Percentiles rank a stretch among this genome's conserved stretches.
Conservation (phyloP, 1,140 invertebrate species). For the Cyclargus thomasi region DNA sequence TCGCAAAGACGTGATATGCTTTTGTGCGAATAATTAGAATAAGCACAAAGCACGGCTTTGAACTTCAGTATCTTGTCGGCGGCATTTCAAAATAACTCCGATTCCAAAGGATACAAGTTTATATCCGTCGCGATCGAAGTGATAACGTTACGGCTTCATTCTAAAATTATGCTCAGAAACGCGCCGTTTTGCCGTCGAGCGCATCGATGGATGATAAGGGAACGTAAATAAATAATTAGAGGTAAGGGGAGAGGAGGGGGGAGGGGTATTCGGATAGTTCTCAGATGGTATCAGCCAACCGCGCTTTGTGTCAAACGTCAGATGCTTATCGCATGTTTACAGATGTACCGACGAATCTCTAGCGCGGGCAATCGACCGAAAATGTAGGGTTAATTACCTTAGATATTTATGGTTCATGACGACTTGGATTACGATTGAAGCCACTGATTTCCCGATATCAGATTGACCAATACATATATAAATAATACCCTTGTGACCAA, state of each 20-base stretch:
- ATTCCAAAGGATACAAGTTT: constrained; percentile 2
- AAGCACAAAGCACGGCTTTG: too few relatives aligned
- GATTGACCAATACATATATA: constrained; percentile 20
- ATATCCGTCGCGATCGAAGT: constrained; percentile 50
- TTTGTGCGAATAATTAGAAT: too few relatives aligned
- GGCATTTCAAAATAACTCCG: neutral
- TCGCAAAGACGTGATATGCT: too few relatives aligned
- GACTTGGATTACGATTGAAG: neutral
- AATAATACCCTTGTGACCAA: too few relatives aligned
- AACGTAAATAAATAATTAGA: constrained; percentile 73
- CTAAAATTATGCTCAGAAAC: constrained; percentile 64
- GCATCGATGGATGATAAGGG: constrained; percentile 65
- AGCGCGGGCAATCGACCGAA: constrained; percentile 58
- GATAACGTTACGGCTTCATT: constrained; percentile 53
- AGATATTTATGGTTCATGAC: constrained; percentile 23
- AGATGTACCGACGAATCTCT: constrained; percentile 63
- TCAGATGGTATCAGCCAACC: constrained; percentile 64
- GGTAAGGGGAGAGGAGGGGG: constrained; percentile 29
- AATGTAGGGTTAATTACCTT: constrained; percentile 59
- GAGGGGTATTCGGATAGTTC: constrained; percentile 51
- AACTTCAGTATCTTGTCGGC: neutral
- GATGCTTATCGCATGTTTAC: constrained; percentile 71
- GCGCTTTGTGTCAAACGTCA: constrained; percentile 74
- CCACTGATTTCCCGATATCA: neutral
- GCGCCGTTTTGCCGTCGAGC: constrained; percentile 59